Percentiles rank a stretch among this genome's conserved stretches.
Evolutionary conservation across 1,140 invertebrate genomes (phyloP).

Genomic region (Thalassaphorura encarpata): DNA sequence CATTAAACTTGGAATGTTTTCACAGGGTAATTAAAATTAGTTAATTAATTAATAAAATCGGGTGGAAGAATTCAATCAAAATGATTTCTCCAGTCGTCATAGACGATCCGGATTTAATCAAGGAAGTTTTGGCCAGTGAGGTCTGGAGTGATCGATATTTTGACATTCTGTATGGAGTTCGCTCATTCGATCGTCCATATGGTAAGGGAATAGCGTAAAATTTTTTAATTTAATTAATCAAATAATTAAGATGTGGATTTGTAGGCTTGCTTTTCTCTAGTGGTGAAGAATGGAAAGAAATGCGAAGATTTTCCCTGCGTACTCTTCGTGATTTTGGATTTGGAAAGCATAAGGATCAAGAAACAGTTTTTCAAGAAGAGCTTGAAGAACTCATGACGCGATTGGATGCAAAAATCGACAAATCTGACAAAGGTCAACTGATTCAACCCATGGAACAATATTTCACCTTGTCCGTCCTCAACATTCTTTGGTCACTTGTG

Average conservation of each 20-base stretch:
- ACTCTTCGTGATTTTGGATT: slow-evolving; percentile 72
- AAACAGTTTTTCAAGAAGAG: slow-evolving; percentile 56
- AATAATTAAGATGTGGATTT: too few relatives aligned
- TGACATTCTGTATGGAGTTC: too few relatives aligned
- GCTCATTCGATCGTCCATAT: too few relatives aligned
- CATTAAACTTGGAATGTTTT: too few relatives aligned
- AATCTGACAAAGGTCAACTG: slow-evolving; percentile 34
- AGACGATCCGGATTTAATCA: slow-evolving; percentile 1
- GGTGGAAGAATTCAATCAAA: background rate
- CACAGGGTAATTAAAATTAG: too few relatives aligned
- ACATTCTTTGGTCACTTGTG: slow-evolving; percentile 77
- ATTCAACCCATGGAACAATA: slow-evolving; percentile 24
- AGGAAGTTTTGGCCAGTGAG: slow-evolving; percentile 3
- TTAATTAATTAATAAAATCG: too few relatives aligned
- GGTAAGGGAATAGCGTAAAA: background rate
- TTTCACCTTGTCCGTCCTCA: slow-evolving; percentile 48
- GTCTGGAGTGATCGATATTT: background rate
- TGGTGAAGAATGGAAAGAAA: slow-evolving; percentile 68
- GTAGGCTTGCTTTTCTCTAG: slow-evolving; percentile 57
- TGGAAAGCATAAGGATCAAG: slow-evolving; percentile 57
- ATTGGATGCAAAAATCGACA: background rate
- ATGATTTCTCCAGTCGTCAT: background rate
- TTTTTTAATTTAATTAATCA: too few relatives aligned
- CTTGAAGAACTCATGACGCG: slow-evolving; percentile 42
- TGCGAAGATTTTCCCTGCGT: slow-evolving; percentile 62